Base-by-base conservation (phyloP, 92 coral and sea anemone species). In the Ricordea florida region DNA sequence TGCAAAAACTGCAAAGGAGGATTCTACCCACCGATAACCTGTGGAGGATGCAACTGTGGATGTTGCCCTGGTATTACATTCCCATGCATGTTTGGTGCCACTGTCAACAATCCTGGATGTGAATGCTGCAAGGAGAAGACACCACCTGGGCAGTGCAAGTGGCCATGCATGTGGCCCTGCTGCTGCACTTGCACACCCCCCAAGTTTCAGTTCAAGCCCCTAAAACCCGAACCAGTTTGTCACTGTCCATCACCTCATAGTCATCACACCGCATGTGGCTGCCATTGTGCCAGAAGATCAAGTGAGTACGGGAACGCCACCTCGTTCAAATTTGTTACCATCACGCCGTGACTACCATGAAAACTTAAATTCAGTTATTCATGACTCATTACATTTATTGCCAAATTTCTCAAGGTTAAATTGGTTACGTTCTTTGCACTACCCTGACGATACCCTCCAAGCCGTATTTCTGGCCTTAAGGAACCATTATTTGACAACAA, bases 151-250 rank as follows among this genome's bases (percentile, higher is more conserved):
- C 81, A 88, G 75, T 91, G 97, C 83, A 91, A 91, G 74, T 91
- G 97, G 97, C 97, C 97, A 9, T 91, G 97, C 69, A 89, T 89
- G 91, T 91, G 97, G 97, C 97, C 97, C 18, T 91, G 97, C 83
- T 91, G 97, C 83, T 91, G 97, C 63, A 85, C 85, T 50, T 91
- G 97, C 67, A 91, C 97, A 24, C 94, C 94, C 49, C 94, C 94
- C 47, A 85, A 85, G 84, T 89, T 89, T 69, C 76, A 89, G 69
- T 89, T 89, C 74, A 89, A 89, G 51, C 96, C 96, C 3, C 71
- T 90, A 83, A 82, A 90, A 43, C 86, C 96, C 28, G 89, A 90
- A 37, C 96, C 96, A n/a, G 77, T 90, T 57, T 90, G 96, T 29
- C 96, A 90, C 59, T 90, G 96, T 41, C 96, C 96, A 62, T 74